phyloP scores from a whole-genome alignment of 2,113 vertebrate species.

The Pyxicephalus adspersus region DNA sequence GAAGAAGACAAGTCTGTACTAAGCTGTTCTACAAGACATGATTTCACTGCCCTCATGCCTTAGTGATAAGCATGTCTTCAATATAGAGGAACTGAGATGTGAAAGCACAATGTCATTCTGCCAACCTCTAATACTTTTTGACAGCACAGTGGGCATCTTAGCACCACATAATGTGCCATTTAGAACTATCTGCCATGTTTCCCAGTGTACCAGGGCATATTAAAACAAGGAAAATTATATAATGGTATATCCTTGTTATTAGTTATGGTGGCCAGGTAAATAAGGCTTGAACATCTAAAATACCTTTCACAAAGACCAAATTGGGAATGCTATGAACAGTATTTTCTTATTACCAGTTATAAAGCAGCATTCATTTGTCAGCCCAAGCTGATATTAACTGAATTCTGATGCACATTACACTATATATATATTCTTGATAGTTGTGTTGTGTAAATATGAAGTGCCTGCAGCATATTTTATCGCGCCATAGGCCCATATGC shows the following conservation, averaged over 20 bases:
- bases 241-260: neutral
- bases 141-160: too few species aligned
- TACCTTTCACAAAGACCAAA: constrained; percentile 3
- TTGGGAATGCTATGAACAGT: neutral
- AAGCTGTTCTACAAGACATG: constrained; percentile 56
- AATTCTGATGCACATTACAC: too few species aligned
- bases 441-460: too few species aligned
- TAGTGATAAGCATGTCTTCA: neutral
- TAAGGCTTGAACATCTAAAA: neutral
- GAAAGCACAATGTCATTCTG: constrained; percentile 19
- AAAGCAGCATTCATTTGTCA: too few species aligned
- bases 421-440: too few species aligned
- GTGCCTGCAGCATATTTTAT: too few species aligned
- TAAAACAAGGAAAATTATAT: neutral
- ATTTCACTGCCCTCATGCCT: neutral
- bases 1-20: constrained; percentile 94
- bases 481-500: too few species aligned
- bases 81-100: neutral
- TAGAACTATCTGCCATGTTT: too few species aligned
- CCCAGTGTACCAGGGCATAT: neutral
- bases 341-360: too few species aligned
- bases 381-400: too few species aligned
- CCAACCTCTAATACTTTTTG: neutral
- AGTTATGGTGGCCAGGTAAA: neutral
- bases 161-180: neutral